phyloP scores from a whole-genome alignment of 2,888 invertebrate genomes.

The Hipparchia semele region DNA sequence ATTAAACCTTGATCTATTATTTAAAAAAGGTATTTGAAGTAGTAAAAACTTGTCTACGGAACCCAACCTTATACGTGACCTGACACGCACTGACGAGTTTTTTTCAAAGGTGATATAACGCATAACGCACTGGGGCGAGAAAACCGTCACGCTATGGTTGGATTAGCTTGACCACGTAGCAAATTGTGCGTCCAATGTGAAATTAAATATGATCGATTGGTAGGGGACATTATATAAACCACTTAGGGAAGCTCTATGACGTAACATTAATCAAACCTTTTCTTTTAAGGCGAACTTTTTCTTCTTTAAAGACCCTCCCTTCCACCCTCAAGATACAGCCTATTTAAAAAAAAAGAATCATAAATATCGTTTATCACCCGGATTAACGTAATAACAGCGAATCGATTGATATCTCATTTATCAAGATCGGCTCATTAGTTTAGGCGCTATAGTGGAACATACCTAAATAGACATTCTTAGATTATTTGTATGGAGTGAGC shows the following conservation, averaged over 20 bases:
- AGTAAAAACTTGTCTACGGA: neutral
- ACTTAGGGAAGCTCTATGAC: neutral
- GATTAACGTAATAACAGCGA: no score
- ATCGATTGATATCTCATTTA: no score
- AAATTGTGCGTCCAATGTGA: conserved; percentile 30
- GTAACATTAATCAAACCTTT: neutral
- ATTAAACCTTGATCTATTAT: no score
- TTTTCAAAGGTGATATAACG: conserved; percentile 21
- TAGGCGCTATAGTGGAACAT: no score
- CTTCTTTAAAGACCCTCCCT: no score
- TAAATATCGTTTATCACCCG: no score
- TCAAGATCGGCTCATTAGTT: no score
- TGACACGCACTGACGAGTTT: neutral
- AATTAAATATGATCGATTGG: conserved; percentile 33
- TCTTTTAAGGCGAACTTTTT: no score
- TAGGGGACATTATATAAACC: conserved; percentile 9
- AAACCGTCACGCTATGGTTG: conserved; percentile 51
- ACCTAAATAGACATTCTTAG: no score
- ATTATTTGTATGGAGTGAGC: no score
- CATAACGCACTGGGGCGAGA: conserved; percentile 47
- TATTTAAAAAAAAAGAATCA: no score
- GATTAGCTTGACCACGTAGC: conserved; percentile 33
- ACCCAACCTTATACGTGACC: neutral
- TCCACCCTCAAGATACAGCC: no score
- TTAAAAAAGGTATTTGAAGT: neutral